Conservation (phyloP, 1,140 invertebrate genomes). For the Drosophila ohnishii region DNA sequence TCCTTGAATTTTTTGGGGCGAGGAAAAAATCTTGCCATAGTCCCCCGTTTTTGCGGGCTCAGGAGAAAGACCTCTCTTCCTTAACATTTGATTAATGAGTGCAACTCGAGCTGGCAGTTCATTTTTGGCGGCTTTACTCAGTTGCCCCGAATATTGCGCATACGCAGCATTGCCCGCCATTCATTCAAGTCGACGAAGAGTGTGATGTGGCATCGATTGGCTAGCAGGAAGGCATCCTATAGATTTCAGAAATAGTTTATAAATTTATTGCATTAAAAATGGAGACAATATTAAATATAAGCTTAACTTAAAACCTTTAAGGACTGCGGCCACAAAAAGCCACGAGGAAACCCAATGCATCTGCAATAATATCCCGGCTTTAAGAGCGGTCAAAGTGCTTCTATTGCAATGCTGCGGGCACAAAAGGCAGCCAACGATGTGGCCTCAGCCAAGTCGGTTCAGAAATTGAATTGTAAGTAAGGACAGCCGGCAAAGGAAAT, state of each 20-base stretch:
- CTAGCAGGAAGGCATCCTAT: neutral
- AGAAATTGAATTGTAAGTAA: slow-evolving; percentile 80
- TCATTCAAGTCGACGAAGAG: slow-evolving; percentile 12
- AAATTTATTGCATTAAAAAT: too few species aligned
- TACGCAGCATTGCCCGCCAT: slow-evolving; percentile 50
- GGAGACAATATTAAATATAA: slow-evolving; percentile 12
- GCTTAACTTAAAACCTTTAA: neutral
- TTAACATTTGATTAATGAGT: slow-evolving; percentile 79
- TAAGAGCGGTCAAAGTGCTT: slow-evolving; percentile 41
- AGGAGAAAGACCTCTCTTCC: slow-evolving; percentile 55
- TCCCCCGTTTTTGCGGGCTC: slow-evolving; percentile 10
- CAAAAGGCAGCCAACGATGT: slow-evolving; percentile 44
- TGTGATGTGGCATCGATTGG: slow-evolving; percentile 44
- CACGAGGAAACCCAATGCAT: slow-evolving; percentile 18
- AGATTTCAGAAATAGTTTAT: neutral
- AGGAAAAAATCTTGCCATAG: slow-evolving; percentile 56
- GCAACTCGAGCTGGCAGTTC: slow-evolving; percentile 67
- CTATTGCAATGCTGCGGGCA: slow-evolving; percentile 26
- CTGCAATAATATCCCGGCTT: slow-evolving; percentile 33
- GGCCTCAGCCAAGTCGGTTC: slow-evolving; percentile 52
- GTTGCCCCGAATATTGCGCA: slow-evolving; percentile 65
- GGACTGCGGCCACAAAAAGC: neutral
- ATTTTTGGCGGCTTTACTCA: slow-evolving; percentile 61
- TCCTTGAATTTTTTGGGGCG: slow-evolving; percentile 50
- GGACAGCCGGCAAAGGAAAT: slow-evolving; percentile 63